Evolutionary conservation across 1,140 invertebrate species (phyloP).

Genomic region (Drosophila trapezifrons): DNA sequence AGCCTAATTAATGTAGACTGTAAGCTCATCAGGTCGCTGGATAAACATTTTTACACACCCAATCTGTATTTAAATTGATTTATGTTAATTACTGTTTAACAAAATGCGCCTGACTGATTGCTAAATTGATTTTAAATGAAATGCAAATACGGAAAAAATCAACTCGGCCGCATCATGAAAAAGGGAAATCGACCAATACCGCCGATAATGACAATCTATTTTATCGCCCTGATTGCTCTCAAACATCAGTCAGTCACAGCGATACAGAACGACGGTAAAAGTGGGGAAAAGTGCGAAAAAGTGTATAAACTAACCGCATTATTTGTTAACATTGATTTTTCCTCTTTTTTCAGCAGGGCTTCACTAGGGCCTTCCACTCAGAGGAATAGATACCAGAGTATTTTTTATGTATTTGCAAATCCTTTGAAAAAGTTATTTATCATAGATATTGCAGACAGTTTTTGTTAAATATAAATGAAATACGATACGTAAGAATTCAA

Average conservation of each 20-base stretch:
- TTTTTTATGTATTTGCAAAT: background rate
- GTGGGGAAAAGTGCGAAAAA: conserved; percentile 12
- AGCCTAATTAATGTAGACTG: conserved; percentile 59
- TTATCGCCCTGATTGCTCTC: conserved; percentile 57
- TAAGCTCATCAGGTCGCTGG: conserved; percentile 39
- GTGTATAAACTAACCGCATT: conserved; percentile 41
- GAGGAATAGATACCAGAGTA: conserved; percentile 1
- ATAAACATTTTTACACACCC: conserved; percentile 63
- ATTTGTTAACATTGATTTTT: conserved; percentile 31
- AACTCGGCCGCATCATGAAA: conserved; percentile 12
- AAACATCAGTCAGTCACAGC: conserved; percentile 26
- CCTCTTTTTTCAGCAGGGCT: conserved; percentile 1
- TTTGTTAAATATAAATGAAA: background rate
- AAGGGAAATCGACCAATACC: conserved; percentile 40
- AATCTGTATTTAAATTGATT: conserved; percentile 68
- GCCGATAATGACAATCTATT: conserved; percentile 62
- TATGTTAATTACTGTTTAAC: conserved; percentile 81
- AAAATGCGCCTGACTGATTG: conserved; percentile 68
- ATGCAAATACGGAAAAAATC: conserved; percentile 63
- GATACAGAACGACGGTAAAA: conserved; percentile 5
- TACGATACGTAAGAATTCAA: background rate
- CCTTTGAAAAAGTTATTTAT: background rate
- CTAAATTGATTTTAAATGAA: conserved; percentile 80
- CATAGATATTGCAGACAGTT: background rate
- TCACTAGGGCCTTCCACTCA: background rate